phyloP scores from a whole-genome alignment of 2,113 vertebrate genomes.

The Siniperca chuatsi region DNA sequence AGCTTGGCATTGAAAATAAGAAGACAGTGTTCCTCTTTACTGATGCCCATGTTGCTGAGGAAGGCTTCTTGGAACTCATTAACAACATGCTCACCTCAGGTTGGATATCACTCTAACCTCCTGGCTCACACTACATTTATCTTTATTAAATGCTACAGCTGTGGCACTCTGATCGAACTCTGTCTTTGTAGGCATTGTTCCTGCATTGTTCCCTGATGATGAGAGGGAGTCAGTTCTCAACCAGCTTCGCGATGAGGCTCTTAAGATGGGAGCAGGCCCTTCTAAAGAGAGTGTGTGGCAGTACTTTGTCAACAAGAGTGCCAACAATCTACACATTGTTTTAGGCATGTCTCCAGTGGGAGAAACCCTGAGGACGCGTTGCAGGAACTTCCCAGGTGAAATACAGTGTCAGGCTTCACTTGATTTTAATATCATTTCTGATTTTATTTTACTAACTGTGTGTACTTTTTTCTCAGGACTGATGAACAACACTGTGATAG shows the following conservation, averaged over 20 bases:
- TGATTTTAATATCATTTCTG: background rate
- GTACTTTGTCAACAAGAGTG: slow-evolving; percentile 93
- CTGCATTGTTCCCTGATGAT: slow-evolving; percentile 94
- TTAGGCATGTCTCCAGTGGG: slow-evolving; percentile 96
- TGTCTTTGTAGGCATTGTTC: slow-evolving; percentile 89
- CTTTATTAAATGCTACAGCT: slow-evolving; percentile 1
- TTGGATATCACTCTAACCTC: slow-evolving; percentile 53
- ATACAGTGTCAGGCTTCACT: background rate
- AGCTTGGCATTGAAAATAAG: slow-evolving; percentile 92
- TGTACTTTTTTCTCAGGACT: slow-evolving; percentile 84
- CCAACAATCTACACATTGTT: slow-evolving; percentile 94
- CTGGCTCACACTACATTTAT: background rate
- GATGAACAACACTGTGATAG: slow-evolving; percentile 97
- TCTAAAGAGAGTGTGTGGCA: slow-evolving; percentile 96
- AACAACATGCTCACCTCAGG: slow-evolving; percentile 99
- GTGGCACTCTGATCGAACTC: background rate
- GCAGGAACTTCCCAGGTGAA: slow-evolving; percentile 96
- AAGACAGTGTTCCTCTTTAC: slow-evolving; percentile 93
- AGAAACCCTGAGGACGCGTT: slow-evolving; percentile 91
- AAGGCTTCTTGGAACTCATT: slow-evolving; percentile 96
- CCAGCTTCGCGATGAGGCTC: slow-evolving; percentile 89
- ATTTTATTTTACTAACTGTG: background rate
- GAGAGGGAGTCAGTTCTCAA: slow-evolving; percentile 90
- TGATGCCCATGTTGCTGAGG: slow-evolving; percentile 92
- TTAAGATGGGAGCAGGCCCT: slow-evolving; percentile 83